A percentile compares a stretch with the other conserved stretches of the same genome.
These are phyloP conservation scores for Enhydra lutris DNA, from an alignment of 2,113 vertebrate species.

Conservation along the genomic window DNA sequence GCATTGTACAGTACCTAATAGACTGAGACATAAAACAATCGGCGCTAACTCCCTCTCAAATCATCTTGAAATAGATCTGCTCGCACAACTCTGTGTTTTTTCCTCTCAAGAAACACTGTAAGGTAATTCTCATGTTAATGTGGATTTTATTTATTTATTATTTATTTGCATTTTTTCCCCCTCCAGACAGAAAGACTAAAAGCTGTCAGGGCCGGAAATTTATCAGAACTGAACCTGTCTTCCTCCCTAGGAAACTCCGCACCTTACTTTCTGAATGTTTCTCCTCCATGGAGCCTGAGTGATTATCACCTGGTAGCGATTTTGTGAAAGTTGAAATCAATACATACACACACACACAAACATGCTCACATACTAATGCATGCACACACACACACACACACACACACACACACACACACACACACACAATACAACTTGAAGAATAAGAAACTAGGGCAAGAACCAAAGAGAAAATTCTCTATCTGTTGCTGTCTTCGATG, in stretches of 20 bases:
- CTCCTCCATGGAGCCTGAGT: background rate
- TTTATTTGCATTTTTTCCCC: constrained; percentile 57
- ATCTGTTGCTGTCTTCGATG: background rate
- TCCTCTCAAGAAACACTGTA: constrained; percentile 9
- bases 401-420: fast-evolving
- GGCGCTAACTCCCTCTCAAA: constrained; percentile 49
- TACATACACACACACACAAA: background rate
- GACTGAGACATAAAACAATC: constrained; percentile 67
- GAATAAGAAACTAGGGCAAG: background rate
- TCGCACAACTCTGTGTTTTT: constrained; percentile 38
- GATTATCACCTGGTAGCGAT: background rate
- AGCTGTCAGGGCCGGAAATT: constrained; percentile 2
- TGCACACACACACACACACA: background rate
- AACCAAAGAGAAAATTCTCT: constrained; percentile 21
- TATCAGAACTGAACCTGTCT: constrained; percentile 18
- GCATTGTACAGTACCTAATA: constrained; percentile 48
- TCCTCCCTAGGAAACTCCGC: constrained; percentile 21
- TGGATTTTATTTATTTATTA: constrained; percentile 47
- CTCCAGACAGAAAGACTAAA: constrained; percentile 47
- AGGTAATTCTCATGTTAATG: constrained; percentile 65
- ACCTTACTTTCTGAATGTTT: constrained; percentile 25
- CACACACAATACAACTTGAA: background rate
- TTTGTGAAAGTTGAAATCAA: background rate
- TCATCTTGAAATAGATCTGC: constrained; percentile 63
- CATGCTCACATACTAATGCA: background rate